A percentile compares a stretch with the other conserved stretches of the same genome.
Conservation (phyloP, 2,797 vertebrate species). For the Astyanax mexicanus region DNA sequence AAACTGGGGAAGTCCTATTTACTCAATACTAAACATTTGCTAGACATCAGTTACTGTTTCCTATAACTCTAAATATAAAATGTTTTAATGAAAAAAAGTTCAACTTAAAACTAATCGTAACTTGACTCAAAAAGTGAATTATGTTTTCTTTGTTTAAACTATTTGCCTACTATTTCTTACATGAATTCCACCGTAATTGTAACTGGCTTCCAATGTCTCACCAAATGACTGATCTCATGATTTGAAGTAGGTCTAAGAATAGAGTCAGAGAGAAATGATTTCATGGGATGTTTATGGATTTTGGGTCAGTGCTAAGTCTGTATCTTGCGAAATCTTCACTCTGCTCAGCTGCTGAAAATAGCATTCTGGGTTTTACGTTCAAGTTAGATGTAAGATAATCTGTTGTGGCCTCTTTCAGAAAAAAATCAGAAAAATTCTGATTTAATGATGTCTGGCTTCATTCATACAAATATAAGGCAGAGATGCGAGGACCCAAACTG, state of each 20-base stretch:
- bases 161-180: not conserved
- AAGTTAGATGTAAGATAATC: not conserved
- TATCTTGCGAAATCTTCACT: not conserved
- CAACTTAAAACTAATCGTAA: not conserved
- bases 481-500: too few species aligned
- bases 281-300: not conserved
- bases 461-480: too few species aligned
- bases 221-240: not conserved
- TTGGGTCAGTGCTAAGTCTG: not conserved
- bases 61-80: not conserved
- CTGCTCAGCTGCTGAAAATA: too few species aligned
- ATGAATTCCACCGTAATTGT: not conserved
- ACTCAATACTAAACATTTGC: constrained; percentile 8
- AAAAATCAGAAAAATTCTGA: too few species aligned
- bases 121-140: too few species aligned
- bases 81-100: too few species aligned
- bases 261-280: not conserved
- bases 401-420: not conserved
- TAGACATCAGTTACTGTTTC: not conserved
- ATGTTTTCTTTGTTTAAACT: too few species aligned
- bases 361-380: not conserved
- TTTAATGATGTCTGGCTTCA: too few species aligned
- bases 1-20: constrained; percentile 4
- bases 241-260: not conserved
- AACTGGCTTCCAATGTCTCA: not conserved